Percentiles rank a stretch among this genome's conserved stretches.
Evolutionary conservation across 2,888 invertebrate species (phyloP).

Genomic region (Chrysolina haemoptera): DNA sequence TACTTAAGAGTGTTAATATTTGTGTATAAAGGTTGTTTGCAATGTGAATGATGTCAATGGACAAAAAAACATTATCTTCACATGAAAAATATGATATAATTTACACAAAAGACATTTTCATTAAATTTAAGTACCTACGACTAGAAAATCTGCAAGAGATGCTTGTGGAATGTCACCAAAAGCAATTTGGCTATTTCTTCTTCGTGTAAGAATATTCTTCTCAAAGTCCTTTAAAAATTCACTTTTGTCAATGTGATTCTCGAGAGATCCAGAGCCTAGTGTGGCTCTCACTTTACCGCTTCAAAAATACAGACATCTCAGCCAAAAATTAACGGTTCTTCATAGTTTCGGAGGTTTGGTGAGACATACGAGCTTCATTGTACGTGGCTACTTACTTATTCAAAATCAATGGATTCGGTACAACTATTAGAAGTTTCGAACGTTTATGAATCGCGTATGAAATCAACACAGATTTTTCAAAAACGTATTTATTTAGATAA

Average conservation of each 20-base stretch:
- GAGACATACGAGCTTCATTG: too few relatives aligned
- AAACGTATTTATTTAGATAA: not conserved
- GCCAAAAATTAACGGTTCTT: not conserved
- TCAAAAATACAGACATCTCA: not conserved
- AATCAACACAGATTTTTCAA: not conserved
- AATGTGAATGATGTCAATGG: not conserved
- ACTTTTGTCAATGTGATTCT: not conserved
- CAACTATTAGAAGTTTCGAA: too few relatives aligned
- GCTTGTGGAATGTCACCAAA: slow-evolving; percentile 12
- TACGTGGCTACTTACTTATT: not conserved
- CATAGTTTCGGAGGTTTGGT: not conserved
- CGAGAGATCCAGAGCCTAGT: not conserved
- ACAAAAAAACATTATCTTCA: not conserved
- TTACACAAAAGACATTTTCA: slow-evolving; percentile 15
- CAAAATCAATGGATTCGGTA: too few relatives aligned
- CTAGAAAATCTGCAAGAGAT: slow-evolving; percentile 36
- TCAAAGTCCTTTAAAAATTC: not conserved
- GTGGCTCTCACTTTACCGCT: not conserved
- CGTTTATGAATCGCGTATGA: too few relatives aligned
- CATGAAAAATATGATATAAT: slow-evolving; percentile 8
- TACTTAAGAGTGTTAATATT: slow-evolving; percentile 1
- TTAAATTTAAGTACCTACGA: slow-evolving; percentile 38
- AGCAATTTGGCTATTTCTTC: slow-evolving; percentile 23
- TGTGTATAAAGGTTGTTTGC: not conserved
- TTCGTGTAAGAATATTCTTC: not conserved